These are phyloP conservation scores for Crotalus horridus DNA, from an alignment of 2,113 vertebrate species.

Conservation along the genomic window DNA sequence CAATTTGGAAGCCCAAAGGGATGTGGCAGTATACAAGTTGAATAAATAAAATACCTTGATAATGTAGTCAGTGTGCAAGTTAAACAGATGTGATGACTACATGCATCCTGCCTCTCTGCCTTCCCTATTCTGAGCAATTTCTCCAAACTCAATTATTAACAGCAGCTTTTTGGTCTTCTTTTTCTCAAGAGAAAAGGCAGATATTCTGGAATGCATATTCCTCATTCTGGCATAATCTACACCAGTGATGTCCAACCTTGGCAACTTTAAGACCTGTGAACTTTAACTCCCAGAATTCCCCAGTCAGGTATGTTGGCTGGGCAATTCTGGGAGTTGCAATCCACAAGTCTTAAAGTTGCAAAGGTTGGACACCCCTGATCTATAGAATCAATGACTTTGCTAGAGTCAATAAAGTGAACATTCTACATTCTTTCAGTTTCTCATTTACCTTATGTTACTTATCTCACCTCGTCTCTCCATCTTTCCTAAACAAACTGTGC, in stretches of 20 bases:
- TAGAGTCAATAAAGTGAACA: background rate
- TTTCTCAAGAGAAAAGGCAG: background rate
- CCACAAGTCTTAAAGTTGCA: background rate
- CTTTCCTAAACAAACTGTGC: background rate
- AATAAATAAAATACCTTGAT: background rate
- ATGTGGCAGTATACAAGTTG: background rate
- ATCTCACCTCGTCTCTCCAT: background rate
- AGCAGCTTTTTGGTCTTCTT: background rate
- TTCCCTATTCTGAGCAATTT: background rate
- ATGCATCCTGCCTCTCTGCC: background rate
- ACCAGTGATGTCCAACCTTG: background rate
- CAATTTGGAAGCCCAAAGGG: background rate
- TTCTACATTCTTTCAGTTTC: background rate
- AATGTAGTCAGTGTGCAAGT: background rate
- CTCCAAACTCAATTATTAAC: background rate
- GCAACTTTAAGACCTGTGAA: background rate
- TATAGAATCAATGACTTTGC: background rate
- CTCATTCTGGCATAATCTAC: background rate
- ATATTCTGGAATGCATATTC: background rate
- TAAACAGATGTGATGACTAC: background rate
- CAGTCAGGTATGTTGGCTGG: background rate
- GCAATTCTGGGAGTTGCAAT: too few relatives aligned
- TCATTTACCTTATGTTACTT: background rate
- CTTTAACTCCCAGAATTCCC: background rate
- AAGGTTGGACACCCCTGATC: background rate